Evolutionary conservation across 2,888 invertebrate species (phyloP).

Genomic region (Volucella inflata): DNA sequence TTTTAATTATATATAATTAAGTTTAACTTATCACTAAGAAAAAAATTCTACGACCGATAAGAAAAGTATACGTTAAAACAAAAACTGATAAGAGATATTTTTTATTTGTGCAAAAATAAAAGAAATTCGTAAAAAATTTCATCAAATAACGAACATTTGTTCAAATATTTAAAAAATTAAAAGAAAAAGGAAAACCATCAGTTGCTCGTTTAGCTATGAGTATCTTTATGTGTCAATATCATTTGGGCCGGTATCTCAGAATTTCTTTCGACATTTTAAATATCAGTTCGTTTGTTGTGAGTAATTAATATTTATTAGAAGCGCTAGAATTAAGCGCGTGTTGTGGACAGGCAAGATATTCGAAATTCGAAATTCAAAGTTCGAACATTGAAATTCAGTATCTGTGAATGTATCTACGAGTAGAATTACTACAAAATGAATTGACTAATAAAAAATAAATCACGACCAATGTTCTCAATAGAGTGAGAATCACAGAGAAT

Average conservation of each 20-base stretch:
- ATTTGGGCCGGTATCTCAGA: no score
- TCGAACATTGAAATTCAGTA: no score
- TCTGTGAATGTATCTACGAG: conserved; percentile 1
- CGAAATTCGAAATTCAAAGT: no score
- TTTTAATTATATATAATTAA: conserved; percentile 40
- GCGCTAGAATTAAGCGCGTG: background rate
- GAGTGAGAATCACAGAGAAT: conserved; percentile 9
- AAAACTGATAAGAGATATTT: conserved; percentile 44
- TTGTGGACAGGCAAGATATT: background rate
- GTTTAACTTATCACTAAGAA: conserved; percentile 49
- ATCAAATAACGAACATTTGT: no score
- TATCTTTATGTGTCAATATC: no score
- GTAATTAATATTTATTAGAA: background rate
- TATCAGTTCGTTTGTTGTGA: background rate
- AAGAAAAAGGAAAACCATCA: background rate
- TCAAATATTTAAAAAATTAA: background rate
- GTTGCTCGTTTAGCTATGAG: background rate
- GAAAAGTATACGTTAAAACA: conserved; percentile 22
- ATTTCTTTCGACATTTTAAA: background rate
- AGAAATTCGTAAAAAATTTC: background rate
- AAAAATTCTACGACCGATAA: conserved; percentile 30
- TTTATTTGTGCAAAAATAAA: conserved; percentile 17
- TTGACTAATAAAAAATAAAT: background rate
- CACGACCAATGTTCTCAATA: conserved; percentile 18
- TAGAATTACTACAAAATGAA: conserved; percentile 4